These are phyloP conservation scores for Zootoca vivipara DNA, from an alignment of 2,113 vertebrate genomes.

Conservation along the genomic window DNA sequence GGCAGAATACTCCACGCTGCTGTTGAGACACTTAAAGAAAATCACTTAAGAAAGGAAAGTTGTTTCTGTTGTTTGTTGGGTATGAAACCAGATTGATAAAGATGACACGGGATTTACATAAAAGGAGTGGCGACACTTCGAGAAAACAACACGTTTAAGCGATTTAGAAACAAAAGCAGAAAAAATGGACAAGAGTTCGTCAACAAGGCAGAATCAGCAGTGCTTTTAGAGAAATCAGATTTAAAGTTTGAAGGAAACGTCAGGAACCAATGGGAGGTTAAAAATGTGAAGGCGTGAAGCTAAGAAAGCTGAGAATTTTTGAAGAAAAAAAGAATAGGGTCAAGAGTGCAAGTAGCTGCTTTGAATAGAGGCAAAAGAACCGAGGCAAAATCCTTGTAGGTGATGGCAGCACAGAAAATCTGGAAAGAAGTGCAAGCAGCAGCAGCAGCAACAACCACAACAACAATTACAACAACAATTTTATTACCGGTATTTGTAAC, in stretches of 20 bases:
- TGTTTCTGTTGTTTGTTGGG: background rate
- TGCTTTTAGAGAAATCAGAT: background rate
- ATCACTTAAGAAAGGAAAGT: background rate
- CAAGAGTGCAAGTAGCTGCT: background rate
- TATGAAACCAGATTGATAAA: background rate
- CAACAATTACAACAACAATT: no score
- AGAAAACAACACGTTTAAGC: background rate
- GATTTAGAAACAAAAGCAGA: background rate
- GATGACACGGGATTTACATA: background rate
- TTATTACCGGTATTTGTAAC: no score
- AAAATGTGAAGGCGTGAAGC: background rate
- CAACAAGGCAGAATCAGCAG: background rate
- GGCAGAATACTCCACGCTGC: background rate
- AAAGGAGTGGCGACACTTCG: background rate
- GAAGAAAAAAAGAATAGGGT: background rate
- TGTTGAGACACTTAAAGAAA: background rate
- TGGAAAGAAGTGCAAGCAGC: no score
- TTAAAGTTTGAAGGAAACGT: background rate
- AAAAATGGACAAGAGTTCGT: background rate
- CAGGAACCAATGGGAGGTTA: background rate
- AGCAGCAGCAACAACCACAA: no score
- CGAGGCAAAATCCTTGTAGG: background rate
- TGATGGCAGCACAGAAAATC: background rate
- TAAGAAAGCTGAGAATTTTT: background rate
- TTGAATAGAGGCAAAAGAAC: background rate